Percentiles rank a stretch among this genome's conserved stretches.
Conservation (phyloP, 2,797 vertebrate species). For the Chelonia mydas region DNA sequence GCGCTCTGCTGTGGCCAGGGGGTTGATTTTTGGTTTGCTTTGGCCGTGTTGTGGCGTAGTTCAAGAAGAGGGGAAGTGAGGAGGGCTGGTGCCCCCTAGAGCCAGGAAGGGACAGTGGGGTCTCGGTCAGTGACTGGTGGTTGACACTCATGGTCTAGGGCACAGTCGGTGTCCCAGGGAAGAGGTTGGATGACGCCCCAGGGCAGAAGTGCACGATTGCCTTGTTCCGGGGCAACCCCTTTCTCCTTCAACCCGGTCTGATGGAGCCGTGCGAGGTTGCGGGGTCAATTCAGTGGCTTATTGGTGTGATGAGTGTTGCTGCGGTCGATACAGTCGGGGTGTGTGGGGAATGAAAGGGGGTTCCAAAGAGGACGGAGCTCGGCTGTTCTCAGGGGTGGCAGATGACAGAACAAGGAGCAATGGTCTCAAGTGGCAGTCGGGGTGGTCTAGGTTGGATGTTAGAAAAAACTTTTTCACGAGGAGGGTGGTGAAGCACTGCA, state of each 20-base stretch:
- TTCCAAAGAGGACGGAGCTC: too few species aligned
- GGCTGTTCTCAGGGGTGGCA: too few species aligned
- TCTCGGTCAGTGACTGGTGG: background rate
- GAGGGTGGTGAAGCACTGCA: too few species aligned
- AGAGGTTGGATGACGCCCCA: background rate
- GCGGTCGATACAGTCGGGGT: background rate
- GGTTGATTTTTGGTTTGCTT: background rate
- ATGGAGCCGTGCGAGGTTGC: too few species aligned
- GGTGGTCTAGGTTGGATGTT: too few species aligned
- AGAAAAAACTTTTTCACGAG: too few species aligned
- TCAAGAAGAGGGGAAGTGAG: background rate
- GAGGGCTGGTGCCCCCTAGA: background rate
- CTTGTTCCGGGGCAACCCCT: background rate
- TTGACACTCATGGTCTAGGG: background rate
- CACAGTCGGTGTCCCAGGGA: background rate
- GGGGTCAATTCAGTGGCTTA: background rate
- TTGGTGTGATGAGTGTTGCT: background rate
- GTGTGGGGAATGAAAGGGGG: background rate
- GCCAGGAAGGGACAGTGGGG: background rate
- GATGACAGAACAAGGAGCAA: too few species aligned
- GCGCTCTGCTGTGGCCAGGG: too few species aligned
- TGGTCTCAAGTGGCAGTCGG: too few species aligned
- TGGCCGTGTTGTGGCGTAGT: background rate
- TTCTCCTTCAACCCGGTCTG: too few species aligned
- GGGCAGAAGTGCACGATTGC: background rate